Base-by-base conservation (phyloP, 2,888 invertebrate species). In the Rhingia rostrata region DNA sequence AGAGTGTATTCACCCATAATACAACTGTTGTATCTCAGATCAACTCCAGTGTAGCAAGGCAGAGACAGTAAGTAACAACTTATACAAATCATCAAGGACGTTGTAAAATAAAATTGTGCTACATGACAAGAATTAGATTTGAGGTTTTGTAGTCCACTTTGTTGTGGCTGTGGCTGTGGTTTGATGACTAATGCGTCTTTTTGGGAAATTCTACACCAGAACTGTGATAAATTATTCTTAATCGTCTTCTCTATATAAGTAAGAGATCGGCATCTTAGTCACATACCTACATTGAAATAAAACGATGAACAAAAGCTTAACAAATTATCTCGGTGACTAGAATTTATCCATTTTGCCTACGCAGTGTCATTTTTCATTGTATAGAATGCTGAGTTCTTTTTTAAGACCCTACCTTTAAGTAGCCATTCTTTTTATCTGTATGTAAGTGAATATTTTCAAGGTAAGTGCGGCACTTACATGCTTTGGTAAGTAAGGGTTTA, bases 361-460 rank as follows among this genome's bases (percentile, higher is more conserved):
- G 47, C 58, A 73, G 79, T 73, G 60, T 53, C 73, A 73, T 72
- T 79, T 79, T 33, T 79, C 66, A 66, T 64, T 4, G 51, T 41
- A 30, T 22, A 22, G 22, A 9, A 0, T 14, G 12, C 37, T 22
- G 37, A 53, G 7, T 66, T 64, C 30, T 45, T 53, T 39, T n/a
- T 53, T 60, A 61, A 72, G 56, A 32, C 33, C 35, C 12, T 53
- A 14, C 5, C 14, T 3, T 63, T 30, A 14, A 60, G n/a, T 54
- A 33, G 49, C 12, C 5, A 54, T n/a, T 33, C 12, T 12, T 67
- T 43, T 58, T 35, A 64, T 78, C 51, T 45, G 61, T 60, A 72
- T 66, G 73, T 79, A 73, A 79, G 45, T 79, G 39, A 60, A 79
- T 73, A 53, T 79, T 73, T 73, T 79, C 73, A 79, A 79, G 66